These are phyloP conservation scores for Passer domesticus DNA, from an alignment of 2,113 vertebrate genomes.

Conservation along the genomic window DNA sequence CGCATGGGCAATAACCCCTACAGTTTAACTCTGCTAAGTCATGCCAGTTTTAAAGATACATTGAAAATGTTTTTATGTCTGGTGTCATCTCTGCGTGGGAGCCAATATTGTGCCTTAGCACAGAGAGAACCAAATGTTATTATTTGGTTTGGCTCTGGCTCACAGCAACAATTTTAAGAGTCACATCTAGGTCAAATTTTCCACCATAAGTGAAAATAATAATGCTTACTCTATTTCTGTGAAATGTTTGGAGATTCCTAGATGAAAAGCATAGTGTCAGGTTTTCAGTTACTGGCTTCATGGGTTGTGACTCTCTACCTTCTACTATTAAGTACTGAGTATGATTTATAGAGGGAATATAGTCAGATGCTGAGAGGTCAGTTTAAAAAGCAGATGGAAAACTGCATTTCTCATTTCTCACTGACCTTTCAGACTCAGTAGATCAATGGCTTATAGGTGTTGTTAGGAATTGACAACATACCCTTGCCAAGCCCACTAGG, in stretches of 20 bases:
- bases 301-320: not conserved
- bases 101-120: not conserved
- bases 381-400: not conserved
- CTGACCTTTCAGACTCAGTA: not conserved
- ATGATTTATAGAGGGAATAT: not conserved
- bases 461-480: not conserved
- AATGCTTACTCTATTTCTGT: not conserved
- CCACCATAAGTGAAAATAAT: not conserved
- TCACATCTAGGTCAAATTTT: not conserved
- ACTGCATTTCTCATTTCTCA: not conserved
- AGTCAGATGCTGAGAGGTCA: not conserved
- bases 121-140: not conserved
- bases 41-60: not conserved
- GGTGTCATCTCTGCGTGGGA: not conserved
- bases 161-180: not conserved
- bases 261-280: not conserved
- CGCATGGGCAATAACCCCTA: not conserved
- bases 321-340: not conserved
- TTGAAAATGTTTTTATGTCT: not conserved
- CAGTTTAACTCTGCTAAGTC: not conserved
- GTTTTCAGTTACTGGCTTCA: not conserved
- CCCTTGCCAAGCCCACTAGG: conserved; percentile 11
- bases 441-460: not conserved
- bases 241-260: not conserved
- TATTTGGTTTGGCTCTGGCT: not conserved